Conservation (phyloP, 2,797 vertebrate genomes). For the Valencia hispanica region DNA sequence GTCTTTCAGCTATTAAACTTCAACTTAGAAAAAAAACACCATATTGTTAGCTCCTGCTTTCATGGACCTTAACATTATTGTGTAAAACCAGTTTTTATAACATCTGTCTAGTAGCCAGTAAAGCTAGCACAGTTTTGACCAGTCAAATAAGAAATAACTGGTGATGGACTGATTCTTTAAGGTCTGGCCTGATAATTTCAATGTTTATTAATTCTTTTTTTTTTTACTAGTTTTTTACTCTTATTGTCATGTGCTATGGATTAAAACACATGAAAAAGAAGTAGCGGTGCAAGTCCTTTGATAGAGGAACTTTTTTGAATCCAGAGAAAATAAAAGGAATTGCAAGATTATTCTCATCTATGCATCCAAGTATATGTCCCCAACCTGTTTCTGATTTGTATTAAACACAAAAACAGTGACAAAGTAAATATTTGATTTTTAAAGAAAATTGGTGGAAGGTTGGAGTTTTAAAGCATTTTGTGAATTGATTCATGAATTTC, state of each 20-base stretch:
- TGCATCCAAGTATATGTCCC: not conserved
- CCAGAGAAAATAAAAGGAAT: not conserved
- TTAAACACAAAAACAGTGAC: not conserved
- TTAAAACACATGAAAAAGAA: not conserved
- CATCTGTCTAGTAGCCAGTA: not conserved
- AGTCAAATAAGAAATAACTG: not conserved
- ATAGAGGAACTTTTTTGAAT: not conserved
- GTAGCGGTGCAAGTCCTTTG: not conserved
- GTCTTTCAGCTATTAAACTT: not conserved
- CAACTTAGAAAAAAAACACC: not conserved
- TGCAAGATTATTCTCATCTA: not conserved
- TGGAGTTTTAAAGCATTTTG: not conserved
- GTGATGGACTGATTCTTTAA: no score
- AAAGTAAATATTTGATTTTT: not conserved
- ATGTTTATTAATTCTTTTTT: not conserved
- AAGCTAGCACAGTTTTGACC: not conserved
- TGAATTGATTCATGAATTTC: not conserved
- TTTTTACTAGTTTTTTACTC: no score
- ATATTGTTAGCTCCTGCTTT: not conserved
- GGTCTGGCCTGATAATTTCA: not conserved
- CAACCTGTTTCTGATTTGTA: not conserved
- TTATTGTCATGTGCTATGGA: not conserved
- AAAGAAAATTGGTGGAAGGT: not conserved
- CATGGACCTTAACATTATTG: not conserved
- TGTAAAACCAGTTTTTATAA: no score